phyloP scores from a whole-genome alignment of 1,140 invertebrate genomes.

The Leptopilina boulardi region DNA sequence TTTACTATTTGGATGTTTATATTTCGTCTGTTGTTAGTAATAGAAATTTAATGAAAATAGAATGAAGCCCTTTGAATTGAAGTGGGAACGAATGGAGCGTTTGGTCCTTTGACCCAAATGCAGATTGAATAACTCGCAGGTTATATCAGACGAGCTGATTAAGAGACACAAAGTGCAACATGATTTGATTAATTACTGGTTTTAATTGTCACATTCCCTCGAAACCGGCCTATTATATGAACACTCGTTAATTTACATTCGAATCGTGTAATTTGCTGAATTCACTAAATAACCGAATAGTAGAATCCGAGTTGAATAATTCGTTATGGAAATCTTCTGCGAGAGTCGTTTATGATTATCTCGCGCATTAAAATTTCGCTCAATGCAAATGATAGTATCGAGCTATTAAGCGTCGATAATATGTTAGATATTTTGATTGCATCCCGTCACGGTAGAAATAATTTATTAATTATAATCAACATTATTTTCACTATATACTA shows the following conservation, averaged over 20 bases:
- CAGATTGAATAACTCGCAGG: neutral
- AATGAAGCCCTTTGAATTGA: too few relatives aligned
- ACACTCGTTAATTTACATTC: conserved; percentile 47
- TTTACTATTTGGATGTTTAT: too few relatives aligned
- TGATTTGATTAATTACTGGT: conserved; percentile 44
- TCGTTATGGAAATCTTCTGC: conserved; percentile 53
- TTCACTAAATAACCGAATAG: conserved; percentile 47
- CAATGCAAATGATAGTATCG: conserved; percentile 44
- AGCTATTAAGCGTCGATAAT: conserved; percentile 57
- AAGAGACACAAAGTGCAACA: conserved; percentile 34
- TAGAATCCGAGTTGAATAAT: conserved; percentile 47
- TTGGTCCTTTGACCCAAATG: too few relatives aligned
- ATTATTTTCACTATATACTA: too few relatives aligned
- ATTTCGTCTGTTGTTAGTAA: too few relatives aligned
- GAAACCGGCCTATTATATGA: conserved; percentile 34
- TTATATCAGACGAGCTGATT: conserved; percentile 10
- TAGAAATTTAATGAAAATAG: too few relatives aligned
- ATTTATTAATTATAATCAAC: too few relatives aligned
- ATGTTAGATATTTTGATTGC: conserved; percentile 17
- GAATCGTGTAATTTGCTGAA: conserved; percentile 51
- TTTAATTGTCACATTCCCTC: conserved; percentile 35
- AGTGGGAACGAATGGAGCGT: too few relatives aligned
- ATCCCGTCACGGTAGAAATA: too few relatives aligned
- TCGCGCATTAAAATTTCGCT: conserved; percentile 47
- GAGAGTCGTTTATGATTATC: conserved; percentile 49